Base-by-base conservation (phyloP, 2,797 vertebrate genomes). In the Odontamblyopus lacepedii region DNA sequence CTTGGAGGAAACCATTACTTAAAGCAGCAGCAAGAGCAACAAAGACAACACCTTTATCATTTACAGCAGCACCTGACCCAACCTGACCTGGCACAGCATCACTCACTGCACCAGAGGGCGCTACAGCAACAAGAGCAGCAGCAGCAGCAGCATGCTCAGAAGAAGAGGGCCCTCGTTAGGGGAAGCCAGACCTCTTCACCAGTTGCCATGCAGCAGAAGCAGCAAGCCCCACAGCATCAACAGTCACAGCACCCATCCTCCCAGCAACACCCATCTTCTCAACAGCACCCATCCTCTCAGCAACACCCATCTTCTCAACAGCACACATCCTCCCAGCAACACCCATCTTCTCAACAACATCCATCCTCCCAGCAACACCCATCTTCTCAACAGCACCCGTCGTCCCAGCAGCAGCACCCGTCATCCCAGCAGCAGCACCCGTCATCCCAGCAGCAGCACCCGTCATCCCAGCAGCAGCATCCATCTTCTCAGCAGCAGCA, bases 91-190 rank as follows among this genome's bases (percentile, higher is more conserved):
- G 79, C 93, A 64, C 98, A 98, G 75, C 89, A 95, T 23, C 97
- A 96, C 67, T 77, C 88, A 0, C 92, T 96, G 77, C 97, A 98
- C 89, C 97, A 97, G 91, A 95, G 97, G 86, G 92, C 94, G 1
- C 92, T 98, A 57, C 96, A 97, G 69, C 96, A 98, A 80, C 96
- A 98, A 61, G 95, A 98, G 71, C 96, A 98, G 81, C 96, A 98
- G 63, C 95, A 98, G 70, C 95, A 98, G 76, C 96, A 96, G 74
- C 92, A 94, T n/a, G 95, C 95, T 86, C 98, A 99, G 83, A 99
- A 99, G 91, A 99, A 99, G 78, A 91, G 96, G 35, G 94, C 90
- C 57, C 93, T 97, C 0, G 93, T 98, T 72, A 93, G 96, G 81
- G 95, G 94, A 65, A 91, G 92, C 5, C 97, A 96, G 62, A 90